Conservation (phyloP, 2,113 vertebrate genomes). For the Lasiurus cinereus region DNA sequence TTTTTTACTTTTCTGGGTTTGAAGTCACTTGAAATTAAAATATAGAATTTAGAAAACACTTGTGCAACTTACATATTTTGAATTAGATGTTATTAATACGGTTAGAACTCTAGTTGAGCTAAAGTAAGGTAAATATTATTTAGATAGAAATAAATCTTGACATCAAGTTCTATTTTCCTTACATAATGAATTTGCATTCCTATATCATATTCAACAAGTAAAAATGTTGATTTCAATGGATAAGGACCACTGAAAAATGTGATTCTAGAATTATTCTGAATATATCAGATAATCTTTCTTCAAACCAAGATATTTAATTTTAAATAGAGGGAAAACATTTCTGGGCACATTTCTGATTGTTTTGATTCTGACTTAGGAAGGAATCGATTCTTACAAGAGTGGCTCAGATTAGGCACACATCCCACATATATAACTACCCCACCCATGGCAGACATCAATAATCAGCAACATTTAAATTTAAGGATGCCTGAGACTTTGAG, state of each 20-base stretch:
- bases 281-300: slow-evolving; percentile 22
- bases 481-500: neutral
- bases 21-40: slow-evolving; percentile 33
- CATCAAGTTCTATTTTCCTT: slow-evolving; percentile 12
- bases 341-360: neutral
- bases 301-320: neutral
- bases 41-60: neutral
- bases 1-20: neutral
- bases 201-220: neutral
- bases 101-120: neutral
- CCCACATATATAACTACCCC: neutral
- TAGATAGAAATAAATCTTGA: slow-evolving; percentile 40
- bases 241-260: neutral
- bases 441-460: neutral
- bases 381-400: neutral
- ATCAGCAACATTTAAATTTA: neutral
- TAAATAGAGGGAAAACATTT: neutral
- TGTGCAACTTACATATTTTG: neutral
- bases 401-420: neutral
- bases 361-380: neutral
- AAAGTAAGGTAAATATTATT: slow-evolving; percentile 30
- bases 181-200: slow-evolving; percentile 1
- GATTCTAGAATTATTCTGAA: neutral
- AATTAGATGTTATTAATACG: neutral
- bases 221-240: neutral